Evolutionary conservation across 1,140 invertebrate genomes (phyloP).

Genomic region (Harpegnathos saltator): DNA sequence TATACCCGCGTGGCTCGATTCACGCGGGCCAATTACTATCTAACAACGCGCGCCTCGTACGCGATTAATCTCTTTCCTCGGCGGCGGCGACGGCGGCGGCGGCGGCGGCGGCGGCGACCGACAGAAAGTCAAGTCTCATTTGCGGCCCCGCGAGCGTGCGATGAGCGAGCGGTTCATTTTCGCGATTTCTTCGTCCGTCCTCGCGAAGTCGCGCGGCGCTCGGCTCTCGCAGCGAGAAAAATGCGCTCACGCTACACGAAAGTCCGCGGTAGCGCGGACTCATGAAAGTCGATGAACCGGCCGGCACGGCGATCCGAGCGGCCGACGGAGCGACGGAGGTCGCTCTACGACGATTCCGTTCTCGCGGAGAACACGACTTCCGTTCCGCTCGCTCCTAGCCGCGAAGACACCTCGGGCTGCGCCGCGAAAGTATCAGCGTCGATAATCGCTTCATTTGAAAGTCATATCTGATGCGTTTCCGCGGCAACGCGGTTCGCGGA

Average conservation of each 20-base stretch:
- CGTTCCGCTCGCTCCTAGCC: slow-evolving; percentile 18
- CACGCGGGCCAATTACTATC: slow-evolving; percentile 24
- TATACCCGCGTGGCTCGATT: slow-evolving; percentile 11
- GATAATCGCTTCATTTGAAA: slow-evolving; percentile 63
- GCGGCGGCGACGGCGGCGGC: too few species aligned
- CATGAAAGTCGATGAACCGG: slow-evolving; percentile 76
- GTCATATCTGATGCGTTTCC: slow-evolving; percentile 55
- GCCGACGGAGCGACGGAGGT: background rate
- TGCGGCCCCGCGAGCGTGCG: slow-evolving; percentile 37
- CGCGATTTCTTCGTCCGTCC: slow-evolving; percentile 51
- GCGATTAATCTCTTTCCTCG: slow-evolving; percentile 53
- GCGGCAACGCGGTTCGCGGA: slow-evolving; percentile 15
- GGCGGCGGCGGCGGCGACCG: too few species aligned
- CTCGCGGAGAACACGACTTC: slow-evolving; percentile 47
- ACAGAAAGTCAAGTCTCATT: slow-evolving; percentile 42
- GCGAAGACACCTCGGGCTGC: slow-evolving; percentile 13
- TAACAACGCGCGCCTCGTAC: slow-evolving; percentile 10
- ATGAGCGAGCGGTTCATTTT: slow-evolving; percentile 56
- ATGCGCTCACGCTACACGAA: slow-evolving; percentile 65
- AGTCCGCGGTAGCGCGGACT: slow-evolving; percentile 71
- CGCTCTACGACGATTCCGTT: slow-evolving; percentile 51
- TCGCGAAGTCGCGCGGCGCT: slow-evolving; percentile 27
- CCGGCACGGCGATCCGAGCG: slow-evolving; percentile 46
- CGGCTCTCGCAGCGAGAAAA: slow-evolving; percentile 54
- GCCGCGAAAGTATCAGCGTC: background rate